These are phyloP conservation scores for Callopanchax toddi DNA, from an alignment of 2,113 vertebrate genomes.

Conservation along the genomic window DNA sequence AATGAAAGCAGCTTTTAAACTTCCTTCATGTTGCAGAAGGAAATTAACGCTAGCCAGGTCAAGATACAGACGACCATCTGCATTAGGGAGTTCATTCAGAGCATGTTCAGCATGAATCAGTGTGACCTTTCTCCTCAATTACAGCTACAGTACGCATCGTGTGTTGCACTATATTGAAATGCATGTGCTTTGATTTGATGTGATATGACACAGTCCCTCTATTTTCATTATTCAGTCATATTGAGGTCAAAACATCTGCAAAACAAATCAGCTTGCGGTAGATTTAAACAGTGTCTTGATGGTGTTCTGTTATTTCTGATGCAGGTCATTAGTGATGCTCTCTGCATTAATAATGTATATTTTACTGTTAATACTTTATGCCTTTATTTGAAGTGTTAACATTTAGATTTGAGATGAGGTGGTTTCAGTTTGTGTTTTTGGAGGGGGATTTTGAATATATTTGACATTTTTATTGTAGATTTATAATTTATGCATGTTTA, in stretches of 20 bases:
- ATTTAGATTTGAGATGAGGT: no score
- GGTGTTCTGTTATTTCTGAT: no score
- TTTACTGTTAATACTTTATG: no score
- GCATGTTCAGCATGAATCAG: not conserved
- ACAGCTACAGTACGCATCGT: not conserved
- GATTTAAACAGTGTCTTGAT: not conserved
- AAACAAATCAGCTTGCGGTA: not conserved
- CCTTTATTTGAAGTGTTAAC: no score
- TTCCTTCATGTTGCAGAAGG: not conserved
- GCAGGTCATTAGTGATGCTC: not conserved
- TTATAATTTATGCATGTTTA: no score
- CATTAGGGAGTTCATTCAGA: not conserved
- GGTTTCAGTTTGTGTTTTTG: no score
- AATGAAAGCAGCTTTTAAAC: not conserved
- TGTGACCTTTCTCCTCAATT: not conserved
- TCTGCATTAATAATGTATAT: no score
- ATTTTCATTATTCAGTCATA: not conserved
- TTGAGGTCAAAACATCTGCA: slow-evolving; percentile 36
- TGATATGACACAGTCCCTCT: not conserved
- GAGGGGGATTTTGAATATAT: no score
- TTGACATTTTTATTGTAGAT: no score
- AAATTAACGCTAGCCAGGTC: not conserved
- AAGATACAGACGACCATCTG: not conserved
- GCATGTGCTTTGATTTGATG: not conserved
- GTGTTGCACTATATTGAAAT: not conserved